Percentiles rank a stretch among this genome's conserved stretches.
phyloP scores from a whole-genome alignment of 2,797 vertebrate genomes.

The Momotus momota region DNA sequence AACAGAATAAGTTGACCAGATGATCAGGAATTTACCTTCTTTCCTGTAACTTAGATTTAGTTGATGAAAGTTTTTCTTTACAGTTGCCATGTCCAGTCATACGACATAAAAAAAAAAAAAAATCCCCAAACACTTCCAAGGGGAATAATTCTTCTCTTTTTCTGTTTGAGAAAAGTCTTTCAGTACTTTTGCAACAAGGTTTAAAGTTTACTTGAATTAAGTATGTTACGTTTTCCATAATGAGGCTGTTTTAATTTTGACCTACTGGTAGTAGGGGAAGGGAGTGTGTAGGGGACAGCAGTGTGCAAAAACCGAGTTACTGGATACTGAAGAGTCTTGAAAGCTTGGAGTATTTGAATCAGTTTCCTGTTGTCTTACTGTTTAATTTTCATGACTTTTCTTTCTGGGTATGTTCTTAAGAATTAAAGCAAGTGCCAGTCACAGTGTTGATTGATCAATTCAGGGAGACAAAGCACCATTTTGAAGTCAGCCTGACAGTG shows the following conservation, averaged over 20 bases:
- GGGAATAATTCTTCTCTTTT: background rate
- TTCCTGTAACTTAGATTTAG: background rate
- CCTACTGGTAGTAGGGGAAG: background rate
- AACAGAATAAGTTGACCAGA: constrained; percentile 19
- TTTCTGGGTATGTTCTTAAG: background rate
- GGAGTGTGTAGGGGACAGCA: rapidly evolving
- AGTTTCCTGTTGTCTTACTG: background rate
- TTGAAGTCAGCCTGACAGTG: background rate
- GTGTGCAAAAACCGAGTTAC: background rate
- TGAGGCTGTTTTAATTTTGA: background rate
- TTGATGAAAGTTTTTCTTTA: constrained; percentile 4
- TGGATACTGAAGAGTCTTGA: background rate
- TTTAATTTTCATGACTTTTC: background rate
- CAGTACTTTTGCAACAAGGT: background rate
- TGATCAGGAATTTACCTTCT: background rate
- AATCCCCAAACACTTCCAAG: background rate
- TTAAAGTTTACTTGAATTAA: background rate
- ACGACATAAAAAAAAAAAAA: background rate
- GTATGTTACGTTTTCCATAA: background rate
- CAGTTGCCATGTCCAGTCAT: constrained; percentile 14
- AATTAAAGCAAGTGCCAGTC: background rate
- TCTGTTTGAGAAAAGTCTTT: background rate
- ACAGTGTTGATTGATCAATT: rapidly evolving
- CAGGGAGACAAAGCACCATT: background rate
- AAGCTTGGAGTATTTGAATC: background rate